Evolutionary conservation across 2,113 vertebrate species (phyloP).

Genomic region (Donacobius atricapilla): DNA sequence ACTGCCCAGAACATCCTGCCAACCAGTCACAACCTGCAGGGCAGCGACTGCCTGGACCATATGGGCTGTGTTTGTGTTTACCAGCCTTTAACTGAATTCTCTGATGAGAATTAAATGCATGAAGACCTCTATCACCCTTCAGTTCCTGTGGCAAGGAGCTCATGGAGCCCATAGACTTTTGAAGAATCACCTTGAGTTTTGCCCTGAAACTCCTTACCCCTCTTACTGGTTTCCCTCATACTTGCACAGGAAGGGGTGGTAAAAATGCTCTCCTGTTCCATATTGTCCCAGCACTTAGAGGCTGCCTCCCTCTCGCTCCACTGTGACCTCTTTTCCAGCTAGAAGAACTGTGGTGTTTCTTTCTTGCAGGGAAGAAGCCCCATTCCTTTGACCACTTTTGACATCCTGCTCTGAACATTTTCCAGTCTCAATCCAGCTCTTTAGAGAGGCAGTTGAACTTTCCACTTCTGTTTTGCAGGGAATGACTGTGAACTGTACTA

Average conservation of each 20-base stretch:
- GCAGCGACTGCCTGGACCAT: not conserved
- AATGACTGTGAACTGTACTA: not conserved
- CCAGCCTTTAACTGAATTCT: not conserved
- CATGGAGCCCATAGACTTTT: not conserved
- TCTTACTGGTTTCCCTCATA: not conserved
- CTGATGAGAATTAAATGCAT: not conserved
- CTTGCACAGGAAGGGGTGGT: not conserved
- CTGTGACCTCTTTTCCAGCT: not conserved
- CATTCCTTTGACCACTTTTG: not conserved
- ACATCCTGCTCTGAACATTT: not conserved
- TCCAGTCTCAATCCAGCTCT: not conserved
- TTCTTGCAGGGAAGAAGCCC: not conserved
- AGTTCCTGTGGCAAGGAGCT: not conserved
- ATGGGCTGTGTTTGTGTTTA: not conserved
- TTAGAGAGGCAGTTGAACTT: not conserved
- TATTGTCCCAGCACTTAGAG: not conserved
- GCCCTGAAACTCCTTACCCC: not conserved
- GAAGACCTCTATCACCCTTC: not conserved
- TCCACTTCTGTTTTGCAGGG: not conserved
- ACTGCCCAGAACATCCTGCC: conserved; percentile 7
- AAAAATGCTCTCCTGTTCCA: not conserved
- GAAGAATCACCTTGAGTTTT: not conserved
- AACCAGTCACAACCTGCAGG: not conserved
- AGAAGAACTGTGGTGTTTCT: not conserved
- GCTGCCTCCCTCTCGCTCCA: not conserved